These are phyloP conservation scores for Pentalonia nigronervosa DNA, from an alignment of 1,140 invertebrate genomes.

Conservation along the genomic window DNA sequence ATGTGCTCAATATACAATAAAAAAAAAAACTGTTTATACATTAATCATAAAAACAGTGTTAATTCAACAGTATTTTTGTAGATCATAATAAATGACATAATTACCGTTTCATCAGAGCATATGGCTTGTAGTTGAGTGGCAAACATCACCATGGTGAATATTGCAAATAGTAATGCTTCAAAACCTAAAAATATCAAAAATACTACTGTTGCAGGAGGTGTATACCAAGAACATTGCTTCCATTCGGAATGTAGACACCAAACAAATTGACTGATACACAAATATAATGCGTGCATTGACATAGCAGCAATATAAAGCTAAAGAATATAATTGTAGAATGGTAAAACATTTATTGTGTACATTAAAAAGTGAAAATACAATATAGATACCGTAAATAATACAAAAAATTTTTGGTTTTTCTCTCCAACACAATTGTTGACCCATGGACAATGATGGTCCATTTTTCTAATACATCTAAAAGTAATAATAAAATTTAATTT, in stretches of 20 bases:
- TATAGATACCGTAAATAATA: conserved; percentile 92
- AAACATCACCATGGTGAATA: conserved; percentile 98
- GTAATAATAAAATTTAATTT: background rate
- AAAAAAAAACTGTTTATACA: background rate
- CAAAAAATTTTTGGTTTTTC: conserved; percentile 99
- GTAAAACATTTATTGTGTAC: background rate
- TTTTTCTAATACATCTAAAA: conserved; percentile 89
- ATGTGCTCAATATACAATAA: background rate
- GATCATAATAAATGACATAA: conserved; percentile 59
- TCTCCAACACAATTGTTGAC: conserved; percentile 99
- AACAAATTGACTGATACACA: conserved; percentile 93
- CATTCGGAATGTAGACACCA: conserved; percentile 93
- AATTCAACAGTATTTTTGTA: background rate
- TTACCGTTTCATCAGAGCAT: conserved; percentile 97
- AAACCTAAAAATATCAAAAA: conserved; percentile 95
- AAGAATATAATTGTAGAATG: conserved; percentile 63
- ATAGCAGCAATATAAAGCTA: conserved; percentile 98
- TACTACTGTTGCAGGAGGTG: conserved; percentile 94
- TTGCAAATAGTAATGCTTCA: conserved; percentile 95
- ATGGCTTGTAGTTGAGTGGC: conserved; percentile 92
- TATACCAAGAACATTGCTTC: conserved; percentile 91
- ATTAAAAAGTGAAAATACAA: background rate
- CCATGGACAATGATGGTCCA: conserved; percentile 99
- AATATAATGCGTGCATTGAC: conserved; percentile 90
- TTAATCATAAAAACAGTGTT: background rate